Percentiles rank a stretch among this genome's conserved stretches.
These are phyloP conservation scores for Littorina saxatilis DNA, from an alignment of 1,140 invertebrate genomes.

Conservation along the genomic window DNA sequence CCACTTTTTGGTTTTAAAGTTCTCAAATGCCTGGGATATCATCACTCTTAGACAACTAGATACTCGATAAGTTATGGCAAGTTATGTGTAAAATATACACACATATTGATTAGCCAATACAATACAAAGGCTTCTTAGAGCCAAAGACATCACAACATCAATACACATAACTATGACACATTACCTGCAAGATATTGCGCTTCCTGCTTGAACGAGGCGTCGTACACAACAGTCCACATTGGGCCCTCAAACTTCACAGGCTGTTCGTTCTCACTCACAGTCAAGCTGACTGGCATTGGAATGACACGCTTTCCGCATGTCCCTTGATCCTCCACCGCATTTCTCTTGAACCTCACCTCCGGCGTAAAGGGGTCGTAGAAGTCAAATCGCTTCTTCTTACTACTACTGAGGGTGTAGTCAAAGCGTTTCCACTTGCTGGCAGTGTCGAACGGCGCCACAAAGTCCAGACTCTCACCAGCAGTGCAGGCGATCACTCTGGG, in stretches of 20 bases:
- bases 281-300: slow-evolving; percentile 51
- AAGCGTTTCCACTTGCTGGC: slow-evolving; percentile 60
- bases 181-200: slow-evolving; percentile 46
- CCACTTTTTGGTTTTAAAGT: too few species aligned
- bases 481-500: slow-evolving; percentile 59
- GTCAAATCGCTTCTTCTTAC: slow-evolving; percentile 50
- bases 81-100: too few species aligned
- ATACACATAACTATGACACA: too few species aligned
- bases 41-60: too few species aligned
- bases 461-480: slow-evolving; percentile 57
- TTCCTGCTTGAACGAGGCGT: slow-evolving; percentile 42
- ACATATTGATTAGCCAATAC: too few species aligned
- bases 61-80: too few species aligned
- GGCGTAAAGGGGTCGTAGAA: slow-evolving; percentile 62
- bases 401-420: slow-evolving; percentile 51
- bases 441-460: slow-evolving; percentile 60
- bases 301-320: slow-evolving; percentile 45
- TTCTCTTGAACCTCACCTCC: slow-evolving; percentile 55
- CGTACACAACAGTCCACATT: slow-evolving; percentile 42
- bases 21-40: too few species aligned
- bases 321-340: slow-evolving; percentile 42
- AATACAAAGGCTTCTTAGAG: too few species aligned
- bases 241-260: slow-evolving; percentile 27
- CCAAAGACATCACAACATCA: too few species aligned
- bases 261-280: background rate